These are phyloP conservation scores for Prionace glauca DNA, from an alignment of 2,797 vertebrate species.

Conservation along the genomic window DNA sequence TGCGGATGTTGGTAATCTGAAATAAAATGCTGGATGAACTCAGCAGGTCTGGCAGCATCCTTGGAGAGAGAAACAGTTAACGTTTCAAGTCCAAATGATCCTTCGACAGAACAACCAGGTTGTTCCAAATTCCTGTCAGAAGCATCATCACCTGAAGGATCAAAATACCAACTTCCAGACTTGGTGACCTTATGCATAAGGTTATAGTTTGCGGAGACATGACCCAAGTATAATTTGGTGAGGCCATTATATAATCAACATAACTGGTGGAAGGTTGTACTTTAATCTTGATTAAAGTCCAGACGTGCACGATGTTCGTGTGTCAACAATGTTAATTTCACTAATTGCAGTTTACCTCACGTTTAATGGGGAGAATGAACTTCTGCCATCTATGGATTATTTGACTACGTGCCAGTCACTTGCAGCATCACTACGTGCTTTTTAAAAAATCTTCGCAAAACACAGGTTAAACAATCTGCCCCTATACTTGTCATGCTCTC, in stretches of 20 bases:
- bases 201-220: background rate
- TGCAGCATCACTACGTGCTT: background rate
- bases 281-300: background rate
- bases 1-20: too few species aligned
- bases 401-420: background rate
- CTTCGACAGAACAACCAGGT: background rate
- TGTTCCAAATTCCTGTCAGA: background rate
- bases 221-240: background rate
- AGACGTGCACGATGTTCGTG: background rate
- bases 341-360: background rate
- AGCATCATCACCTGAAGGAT: background rate
- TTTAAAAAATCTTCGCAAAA: constrained; percentile 10
- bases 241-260: background rate
- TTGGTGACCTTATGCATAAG: background rate
- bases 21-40: too few species aligned
- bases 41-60: too few species aligned
- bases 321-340: background rate
- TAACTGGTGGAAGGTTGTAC: background rate
- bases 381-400: background rate
- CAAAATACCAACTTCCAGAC: background rate
- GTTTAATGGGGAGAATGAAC: too few species aligned
- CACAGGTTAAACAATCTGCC: background rate
- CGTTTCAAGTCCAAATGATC: too few species aligned
- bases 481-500: background rate
- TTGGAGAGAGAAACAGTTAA: too few species aligned